phyloP scores from a whole-genome alignment of 2,113 vertebrate species.

The Tor tambroides region DNA sequence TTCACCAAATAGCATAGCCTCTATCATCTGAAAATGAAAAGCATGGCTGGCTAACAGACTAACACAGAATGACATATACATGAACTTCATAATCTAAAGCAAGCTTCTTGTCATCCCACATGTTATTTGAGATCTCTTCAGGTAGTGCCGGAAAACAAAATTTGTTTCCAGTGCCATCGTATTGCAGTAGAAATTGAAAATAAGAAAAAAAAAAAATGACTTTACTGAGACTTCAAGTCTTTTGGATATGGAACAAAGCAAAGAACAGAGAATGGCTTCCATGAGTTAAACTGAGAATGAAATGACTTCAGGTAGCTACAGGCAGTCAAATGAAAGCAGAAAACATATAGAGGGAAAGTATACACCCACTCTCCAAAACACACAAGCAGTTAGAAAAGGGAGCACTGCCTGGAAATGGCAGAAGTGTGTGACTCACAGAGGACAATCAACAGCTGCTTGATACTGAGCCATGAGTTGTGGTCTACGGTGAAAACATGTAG shows the following conservation, averaged over 20 bases:
- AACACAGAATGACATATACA: background rate
- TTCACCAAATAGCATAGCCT: too few species aligned
- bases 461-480: constrained; percentile 31
- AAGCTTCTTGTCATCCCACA: background rate
- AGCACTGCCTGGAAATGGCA: constrained; percentile 57
- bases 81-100: background rate
- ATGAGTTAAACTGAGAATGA: background rate
- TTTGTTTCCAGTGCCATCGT: background rate
- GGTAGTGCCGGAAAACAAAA: background rate
- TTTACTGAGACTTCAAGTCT: background rate
- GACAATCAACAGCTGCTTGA: constrained; percentile 54
- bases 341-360: background rate
- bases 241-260: background rate
- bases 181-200: background rate
- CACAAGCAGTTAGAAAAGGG: constrained; percentile 33
- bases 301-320: constrained; percentile 6
- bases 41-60: background rate
- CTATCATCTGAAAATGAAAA: background rate
- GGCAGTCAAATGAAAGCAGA: background rate
- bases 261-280: background rate
- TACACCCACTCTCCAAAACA: background rate
- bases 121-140: too few species aligned
- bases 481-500: background rate
- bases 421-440: constrained; percentile 57
- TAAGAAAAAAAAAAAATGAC: background rate